Evolutionary conservation across 2,888 invertebrate genomes (phyloP), one percentile per base, ranked within the genome.

Genomic region (Dasypolia templi): DNA sequence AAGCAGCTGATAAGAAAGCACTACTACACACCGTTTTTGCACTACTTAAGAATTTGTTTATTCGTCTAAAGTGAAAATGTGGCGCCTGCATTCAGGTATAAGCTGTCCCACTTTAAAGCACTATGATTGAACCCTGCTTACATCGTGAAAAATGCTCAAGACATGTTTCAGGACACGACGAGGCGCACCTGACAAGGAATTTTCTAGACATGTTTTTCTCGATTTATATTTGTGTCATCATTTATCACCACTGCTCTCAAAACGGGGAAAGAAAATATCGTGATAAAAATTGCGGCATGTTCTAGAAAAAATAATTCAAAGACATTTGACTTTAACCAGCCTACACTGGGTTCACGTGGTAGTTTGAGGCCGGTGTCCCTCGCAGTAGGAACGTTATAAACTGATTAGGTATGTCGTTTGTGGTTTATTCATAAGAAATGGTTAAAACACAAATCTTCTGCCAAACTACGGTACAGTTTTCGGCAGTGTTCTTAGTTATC

Each of bases 41-140:
- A 32, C n/a, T 61, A 26, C 72, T 42, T 35, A 55, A 19, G 19
- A 14, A 56, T 44, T 22, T 35, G 4, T 76, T 77, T 26, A 3
- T 26, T 51, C 6, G 17, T 59, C 22, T 74, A 0, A 14, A 77
- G n/a, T 51, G 58, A 77, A 77, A 69, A 69, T 69, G n/a, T 44
- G 26, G 22, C n/a, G 44, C 44, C 42, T 29, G 26, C 51, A 51
- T 44, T 19, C 29, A 19, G 26, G 26, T 29, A 22, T 39, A 56
- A 49, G 39, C 76, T 65, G n/a, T 35, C 11, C n/a, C 29, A 53
- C 59, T 75, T 77, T 77, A 53, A 75, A 59, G 19, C 29, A 59
- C 44, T 44, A 59, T 77, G 51, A 77, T 46, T 53, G n/a, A 75
- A 59, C 35, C n/a, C 26, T 78, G 59, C 78, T 59, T 46, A 46